Percentiles rank a stretch among this genome's conserved stretches.
These are phyloP conservation scores for Mus minutoides DNA, from an alignment of 2,797 vertebrate species.

Conservation along the genomic window DNA sequence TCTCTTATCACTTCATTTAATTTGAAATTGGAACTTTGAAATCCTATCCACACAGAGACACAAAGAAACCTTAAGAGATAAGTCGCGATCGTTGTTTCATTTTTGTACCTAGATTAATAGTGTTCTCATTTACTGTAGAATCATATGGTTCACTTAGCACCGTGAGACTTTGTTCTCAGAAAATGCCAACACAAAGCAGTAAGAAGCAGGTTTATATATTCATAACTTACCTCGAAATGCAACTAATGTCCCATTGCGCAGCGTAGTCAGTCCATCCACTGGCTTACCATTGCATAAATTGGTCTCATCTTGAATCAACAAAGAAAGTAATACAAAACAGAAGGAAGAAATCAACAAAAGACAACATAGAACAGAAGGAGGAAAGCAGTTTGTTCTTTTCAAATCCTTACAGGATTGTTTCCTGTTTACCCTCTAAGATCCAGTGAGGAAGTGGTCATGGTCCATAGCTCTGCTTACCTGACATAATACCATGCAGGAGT, in stretches of 20 bases:
- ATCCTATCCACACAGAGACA: neutral
- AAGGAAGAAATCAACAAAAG: constrained; percentile 66
- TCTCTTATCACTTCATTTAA: neutral
- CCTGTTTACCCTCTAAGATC: neutral
- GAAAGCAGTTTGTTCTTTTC: neutral
- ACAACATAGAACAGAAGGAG: constrained; percentile 26
- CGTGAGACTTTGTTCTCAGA: neutral
- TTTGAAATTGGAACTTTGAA: constrained; percentile 29
- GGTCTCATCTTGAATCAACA: constrained; percentile 87
- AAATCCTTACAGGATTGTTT: neutral
- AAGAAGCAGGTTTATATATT: neutral
- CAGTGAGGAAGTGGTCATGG: neutral
- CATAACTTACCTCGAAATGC: constrained; percentile 94
- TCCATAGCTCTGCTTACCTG: constrained; percentile 45
- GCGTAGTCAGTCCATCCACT: constrained; percentile 90
- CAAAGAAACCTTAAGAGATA: neutral
- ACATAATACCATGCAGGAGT: neutral
- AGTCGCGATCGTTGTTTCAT: neutral
- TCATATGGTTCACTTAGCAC: neutral
- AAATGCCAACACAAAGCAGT: neutral
- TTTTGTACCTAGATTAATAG: neutral
- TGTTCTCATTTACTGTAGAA: neutral
- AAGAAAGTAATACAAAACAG: constrained; percentile 73
- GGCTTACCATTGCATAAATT: constrained; percentile 94
- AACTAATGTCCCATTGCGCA: constrained; percentile 94